phyloP scores from a whole-genome alignment of 2,113 vertebrate species.

The Bubo blakistoni region DNA sequence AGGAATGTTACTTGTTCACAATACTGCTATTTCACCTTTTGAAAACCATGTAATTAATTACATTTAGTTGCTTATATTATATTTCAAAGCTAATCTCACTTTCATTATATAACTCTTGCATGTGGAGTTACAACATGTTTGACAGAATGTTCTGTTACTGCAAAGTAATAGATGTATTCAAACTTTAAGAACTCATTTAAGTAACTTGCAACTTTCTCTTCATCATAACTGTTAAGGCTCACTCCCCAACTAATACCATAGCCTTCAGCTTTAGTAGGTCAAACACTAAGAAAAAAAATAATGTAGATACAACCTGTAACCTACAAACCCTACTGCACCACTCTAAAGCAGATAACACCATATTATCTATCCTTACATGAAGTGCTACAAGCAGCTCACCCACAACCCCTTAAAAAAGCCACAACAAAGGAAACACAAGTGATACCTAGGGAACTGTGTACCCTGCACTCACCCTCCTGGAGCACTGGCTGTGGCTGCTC shows the following conservation, averaged over 20 bases:
- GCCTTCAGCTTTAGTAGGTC: background rate
- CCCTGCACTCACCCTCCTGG: background rate
- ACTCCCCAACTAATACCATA: accelerated
- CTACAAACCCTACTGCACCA: background rate
- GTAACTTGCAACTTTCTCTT: background rate
- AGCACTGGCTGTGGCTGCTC: accelerated
- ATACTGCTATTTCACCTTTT: background rate
- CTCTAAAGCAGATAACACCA: accelerated
- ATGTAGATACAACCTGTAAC: accelerated
- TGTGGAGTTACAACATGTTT: accelerated
- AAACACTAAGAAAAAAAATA: background rate
- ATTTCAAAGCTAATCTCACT: background rate
- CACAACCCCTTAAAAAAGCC: background rate
- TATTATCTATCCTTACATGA: background rate
- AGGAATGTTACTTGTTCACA: background rate
- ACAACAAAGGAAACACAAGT: background rate
- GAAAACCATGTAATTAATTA: background rate
- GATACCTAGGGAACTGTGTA: accelerated
- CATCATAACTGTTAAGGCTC: background rate
- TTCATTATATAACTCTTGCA: background rate
- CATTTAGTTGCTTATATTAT: background rate
- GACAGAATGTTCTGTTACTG: background rate
- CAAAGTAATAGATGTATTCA: background rate
- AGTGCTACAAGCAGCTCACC: background rate
- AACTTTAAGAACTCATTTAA: background rate